Evolutionary conservation across 2,888 invertebrate genomes (phyloP), one percentile per base, ranked within the genome.

Genomic region (Thumatha senex): DNA sequence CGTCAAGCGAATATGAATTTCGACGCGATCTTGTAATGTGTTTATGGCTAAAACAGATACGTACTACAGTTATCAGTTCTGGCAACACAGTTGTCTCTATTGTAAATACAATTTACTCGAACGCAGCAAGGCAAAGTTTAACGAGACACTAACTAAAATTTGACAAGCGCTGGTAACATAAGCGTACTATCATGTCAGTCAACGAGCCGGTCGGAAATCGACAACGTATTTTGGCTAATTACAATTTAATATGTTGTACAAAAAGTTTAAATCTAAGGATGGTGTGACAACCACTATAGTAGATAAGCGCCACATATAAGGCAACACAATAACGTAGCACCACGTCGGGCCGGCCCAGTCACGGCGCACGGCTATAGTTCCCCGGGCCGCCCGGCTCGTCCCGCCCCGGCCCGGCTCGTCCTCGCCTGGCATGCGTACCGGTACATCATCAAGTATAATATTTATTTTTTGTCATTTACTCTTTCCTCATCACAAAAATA

Each of bases 401-500:
- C n/a, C 9, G 7, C 34, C 3, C 14, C 7, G 14, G 31, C 15
- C 42, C 3, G 14, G 12, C 11, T 61, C 64, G 48, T 48, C 55
- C 56, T 46, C 56, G 52, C 58, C 66, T 70, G 61, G 62, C 73
- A 61, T 56, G 51, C 63, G 62, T 63, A 61, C 67, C 62, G 59
- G 47, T 56, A 65, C 61, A 61, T 59, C 53, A 62, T 65, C 51
- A 58, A 31, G 7, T 31, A 63, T 65, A 70, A 71, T 73, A 72
- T 72, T 66, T 72, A 62, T 45, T 87, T 86, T 87, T 87, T 84
- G 82, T 86, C 86, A 86, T 86, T 88, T 83, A 83, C 82, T 78
- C 84, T 84, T 84, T 84, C 80, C 76, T 74, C 80, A 76, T 74
- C 82, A 79, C 79, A 84, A 82, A 84, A 82, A 82, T 81, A 86